Conservation (phyloP, 1,140 invertebrate genomes). For the Brachionus koreanus region DNA sequence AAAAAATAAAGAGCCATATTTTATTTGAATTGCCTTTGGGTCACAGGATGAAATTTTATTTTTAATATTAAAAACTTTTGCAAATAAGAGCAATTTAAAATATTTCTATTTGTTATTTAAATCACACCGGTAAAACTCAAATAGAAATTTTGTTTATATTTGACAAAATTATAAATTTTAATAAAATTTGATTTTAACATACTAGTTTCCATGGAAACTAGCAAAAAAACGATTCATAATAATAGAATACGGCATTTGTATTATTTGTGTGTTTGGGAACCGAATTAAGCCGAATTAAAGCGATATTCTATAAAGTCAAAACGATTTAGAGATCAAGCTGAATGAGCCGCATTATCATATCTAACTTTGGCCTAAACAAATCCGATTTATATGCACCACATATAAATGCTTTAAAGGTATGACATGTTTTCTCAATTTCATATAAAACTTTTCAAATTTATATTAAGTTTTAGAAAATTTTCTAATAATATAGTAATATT, state of each 20-base stretch:
- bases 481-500: not conserved
- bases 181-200: not conserved
- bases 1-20: too few species aligned
- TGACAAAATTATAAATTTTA: not conserved
- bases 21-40: not conserved
- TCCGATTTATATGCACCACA: slow-evolving; percentile 40
- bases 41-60: not conserved
- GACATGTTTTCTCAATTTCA: not conserved
- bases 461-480: slow-evolving; percentile 8
- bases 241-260: not conserved
- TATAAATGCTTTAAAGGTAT: slow-evolving; percentile 37
- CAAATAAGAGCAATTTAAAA: not conserved
- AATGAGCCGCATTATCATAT: not conserved
- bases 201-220: not conserved
- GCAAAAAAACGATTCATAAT: not conserved
- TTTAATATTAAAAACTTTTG: not conserved
- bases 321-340: not conserved
- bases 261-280: not conserved
- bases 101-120: not conserved
- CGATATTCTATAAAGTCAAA: not conserved
- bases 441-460: not conserved
- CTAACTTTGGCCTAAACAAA: slow-evolving; percentile 21
- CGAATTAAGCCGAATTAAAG: not conserved
- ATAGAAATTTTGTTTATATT: not conserved
- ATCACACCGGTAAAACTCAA: not conserved